phyloP scores from a whole-genome alignment of 2,888 invertebrate species.

The Campopleginae sp. region DNA sequence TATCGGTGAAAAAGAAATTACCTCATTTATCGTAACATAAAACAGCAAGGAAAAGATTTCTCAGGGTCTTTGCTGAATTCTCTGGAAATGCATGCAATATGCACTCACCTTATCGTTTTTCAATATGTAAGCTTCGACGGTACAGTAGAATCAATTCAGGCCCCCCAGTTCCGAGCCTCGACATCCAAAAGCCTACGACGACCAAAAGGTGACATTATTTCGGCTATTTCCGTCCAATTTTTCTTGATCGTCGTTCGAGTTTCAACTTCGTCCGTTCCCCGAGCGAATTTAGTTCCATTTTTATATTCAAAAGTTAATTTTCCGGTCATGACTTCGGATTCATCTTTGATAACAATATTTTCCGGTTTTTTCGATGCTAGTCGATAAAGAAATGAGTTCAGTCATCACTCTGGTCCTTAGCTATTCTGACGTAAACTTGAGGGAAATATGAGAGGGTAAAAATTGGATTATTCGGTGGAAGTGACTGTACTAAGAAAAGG shows the following conservation, averaged over 20 bases:
- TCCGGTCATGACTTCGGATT: neutral
- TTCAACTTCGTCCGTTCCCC: neutral
- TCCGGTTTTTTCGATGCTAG: neutral
- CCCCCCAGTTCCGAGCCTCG: neutral
- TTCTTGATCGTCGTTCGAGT: neutral
- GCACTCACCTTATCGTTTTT: slow-evolving; percentile 62
- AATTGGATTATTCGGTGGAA: neutral
- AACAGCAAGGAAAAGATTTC: slow-evolving; percentile 38
- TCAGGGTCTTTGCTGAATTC: slow-evolving; percentile 24
- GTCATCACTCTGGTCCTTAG: too few relatives aligned
- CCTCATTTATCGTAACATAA: slow-evolving; percentile 4
- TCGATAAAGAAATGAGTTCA: neutral
- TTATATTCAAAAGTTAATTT: neutral
- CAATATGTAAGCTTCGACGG: slow-evolving; percentile 35
- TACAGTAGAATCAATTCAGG: slow-evolving; percentile 22
- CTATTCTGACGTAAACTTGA: neutral
- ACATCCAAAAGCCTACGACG: too few relatives aligned
- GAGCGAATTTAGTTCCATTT: neutral
- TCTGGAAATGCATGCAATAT: slow-evolving; percentile 51
- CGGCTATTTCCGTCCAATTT: neutral
- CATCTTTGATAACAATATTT: neutral
- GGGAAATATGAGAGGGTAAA: neutral
- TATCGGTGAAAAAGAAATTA: slow-evolving; percentile 1
- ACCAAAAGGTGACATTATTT: too few relatives aligned
- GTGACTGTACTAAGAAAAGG: slow-evolving; percentile 26